Base-by-base conservation (phyloP, 64 coral and sea anemone genomes). In the Porites australiensis region DNA sequence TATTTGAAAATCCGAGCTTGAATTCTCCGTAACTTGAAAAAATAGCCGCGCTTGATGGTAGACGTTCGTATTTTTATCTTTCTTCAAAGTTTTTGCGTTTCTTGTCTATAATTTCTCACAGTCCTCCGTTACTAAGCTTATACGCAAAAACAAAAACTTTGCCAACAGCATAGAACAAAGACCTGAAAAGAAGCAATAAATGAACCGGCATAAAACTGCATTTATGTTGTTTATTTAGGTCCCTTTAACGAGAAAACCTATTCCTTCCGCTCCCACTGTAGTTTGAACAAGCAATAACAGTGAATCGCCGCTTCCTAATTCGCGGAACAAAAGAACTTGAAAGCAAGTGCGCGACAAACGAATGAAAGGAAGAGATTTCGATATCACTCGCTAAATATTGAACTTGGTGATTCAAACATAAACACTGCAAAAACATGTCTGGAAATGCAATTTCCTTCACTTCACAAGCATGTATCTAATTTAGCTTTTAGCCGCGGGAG, bases 151-250 rank as follows among this genome's bases (percentile, higher is more conserved):
- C 75, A 77, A 22, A 53, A 21, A 50, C 19, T 9, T 54, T 19
- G 48, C 10, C 48, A 54, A 77, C 16, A 77, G n/a, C 75, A 22
- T 21, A 5, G 45, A 55, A 77, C 75, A 77, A 77, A 54, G 75
- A 55, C 75, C 75, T 77, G 75, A 77, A 77, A 77, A 77, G 75
- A 75, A 21, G 75, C 75, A 18, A 50, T 77, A 8, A 77, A 75
- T 75, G 72, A 50, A 48, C 72, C 72, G 72, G 50, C 44, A 52
- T 75, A 16, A 55, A 77, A 55, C 75, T 77, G 16, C 61, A 21
- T 63, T 4, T 63, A 15, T 44, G 3, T 45, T 64, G 79, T 65
- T 47, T 82, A 19, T 64, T 65, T 65, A 64, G 59, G 58, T 62
- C 65, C 27, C 48, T 8, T 60, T 63, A 46, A 22, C 8, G 8